Base-by-base conservation (phyloP, 2,113 vertebrate species). In the Guaruba guarouba region DNA sequence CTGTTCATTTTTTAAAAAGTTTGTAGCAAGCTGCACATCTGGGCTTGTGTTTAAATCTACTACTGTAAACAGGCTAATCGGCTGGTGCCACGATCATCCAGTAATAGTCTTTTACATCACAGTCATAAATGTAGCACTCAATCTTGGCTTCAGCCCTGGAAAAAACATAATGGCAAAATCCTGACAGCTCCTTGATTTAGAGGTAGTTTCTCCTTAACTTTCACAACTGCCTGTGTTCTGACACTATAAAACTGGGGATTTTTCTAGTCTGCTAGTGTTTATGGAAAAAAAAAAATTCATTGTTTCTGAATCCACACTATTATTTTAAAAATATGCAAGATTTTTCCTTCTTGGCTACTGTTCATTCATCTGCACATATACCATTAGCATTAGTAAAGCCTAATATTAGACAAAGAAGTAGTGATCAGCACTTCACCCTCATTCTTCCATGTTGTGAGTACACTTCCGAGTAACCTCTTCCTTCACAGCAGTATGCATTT, bases 131-230 rank as follows among this genome's bases (percentile, higher is more conserved):
- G 2, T 11, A 63, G 46, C 28, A 17, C 57, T 87, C 74, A 57
- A 11, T 71, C 55, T 52, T 52, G 37, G 66, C 46, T 81, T 76
- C 73, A 68, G 28, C 29, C 64, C 82, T 33, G 71, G 25, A 76
- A 24, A 76, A 66, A 66, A 1, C 12, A 23, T 62, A 57, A 85
- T 28, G n/a, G 54, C 82, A 76, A 76, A 81, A 90, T 10, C 37
- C 64, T 75, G 86, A 74, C 69, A 91, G 37, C 57, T 74, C 55
- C 44, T 86, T 83, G 64, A 68, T 82, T 92, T 59, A 52, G 23
- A 41, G 35, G 28, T 54, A 62, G 28, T 73, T 63, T 84, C 71
- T 87, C 52, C 19, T 90, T 85, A 62, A 44, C 31, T 15, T 82
- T 88, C 37, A 88, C 66, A 76, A n/a, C 39, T 54, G 55, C 54